Conservation (phyloP, 2,888 invertebrate species). For the Tiliacea aurago region DNA sequence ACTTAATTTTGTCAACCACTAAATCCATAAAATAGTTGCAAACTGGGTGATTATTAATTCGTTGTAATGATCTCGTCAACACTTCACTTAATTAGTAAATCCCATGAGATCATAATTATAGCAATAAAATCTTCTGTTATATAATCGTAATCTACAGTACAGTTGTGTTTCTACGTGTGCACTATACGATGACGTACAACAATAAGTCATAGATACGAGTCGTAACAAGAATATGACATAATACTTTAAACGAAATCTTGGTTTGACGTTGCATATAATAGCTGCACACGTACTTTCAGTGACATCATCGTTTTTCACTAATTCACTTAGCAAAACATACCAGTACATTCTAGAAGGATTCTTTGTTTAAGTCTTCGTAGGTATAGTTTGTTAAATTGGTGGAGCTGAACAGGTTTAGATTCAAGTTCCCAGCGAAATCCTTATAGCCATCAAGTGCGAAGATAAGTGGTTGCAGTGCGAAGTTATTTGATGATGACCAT, state of each 20-base stretch:
- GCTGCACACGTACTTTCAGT: not conserved
- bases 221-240: slow-evolving; percentile 30
- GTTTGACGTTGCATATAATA: slow-evolving; percentile 8
- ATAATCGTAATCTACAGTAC: not conserved
- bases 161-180: not conserved
- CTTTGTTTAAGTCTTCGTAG: not conserved
- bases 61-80: slow-evolving; percentile 1
- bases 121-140: not conserved
- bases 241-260: slow-evolving; percentile 31
- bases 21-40: not conserved
- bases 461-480: not conserved
- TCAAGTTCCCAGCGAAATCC: not conserved
- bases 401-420: not conserved
- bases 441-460: not conserved
- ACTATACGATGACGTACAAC: slow-evolving; percentile 33
- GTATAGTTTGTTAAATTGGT: not conserved
- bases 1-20: slow-evolving; percentile 1
- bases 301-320: not conserved
- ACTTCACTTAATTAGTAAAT: not conserved
- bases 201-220: slow-evolving; percentile 19
- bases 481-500: slow-evolving; percentile 1
- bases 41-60: not conserved
- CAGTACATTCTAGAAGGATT: slow-evolving; percentile 14
- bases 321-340: not conserved
- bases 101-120: slow-evolving; percentile 14